Base-by-base conservation (phyloP, 2,113 vertebrate species). In the Xiphias gladius region DNA sequence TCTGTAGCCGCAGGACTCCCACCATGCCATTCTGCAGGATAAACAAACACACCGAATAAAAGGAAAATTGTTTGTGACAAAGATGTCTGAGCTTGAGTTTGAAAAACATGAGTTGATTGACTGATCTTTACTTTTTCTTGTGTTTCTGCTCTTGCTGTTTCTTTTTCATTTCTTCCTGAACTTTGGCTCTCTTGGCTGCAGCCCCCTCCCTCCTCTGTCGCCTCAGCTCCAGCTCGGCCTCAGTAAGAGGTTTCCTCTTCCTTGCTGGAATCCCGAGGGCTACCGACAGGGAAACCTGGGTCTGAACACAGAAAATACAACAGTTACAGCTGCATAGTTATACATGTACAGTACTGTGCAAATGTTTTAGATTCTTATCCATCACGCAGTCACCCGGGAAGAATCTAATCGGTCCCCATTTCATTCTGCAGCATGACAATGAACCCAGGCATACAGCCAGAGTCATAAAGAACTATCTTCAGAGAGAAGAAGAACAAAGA, bases 11-110 rank as follows among this genome's bases (percentile, higher is more conserved):
- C 92, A 95, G 12, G 96, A 96, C 69, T 96, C 91, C 98, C 97
- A 99, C 97, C 96, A 97, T 10, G 95, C 96, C 95, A 96, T 94
- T 88, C 98, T 99, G 87, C 69, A 89, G 61, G 19, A 77, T 0
- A 4, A 30, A 76, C 4, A 73, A 26, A 79, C 37, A 77, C 19
- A 16, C 12, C 26, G 57, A 52, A 69, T 22, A 28, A 75, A 65
- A 37, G 7, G 28, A 37, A 26, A 57, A 39, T 11, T 0, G 14
- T 10, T 10, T 10, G 24, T 4, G 30, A 22, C 0, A 37, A 24
- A 66, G 32, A n/a, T 5, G 32, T 35, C 14, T 5, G 52, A 55
- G 52, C 8, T 12, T 2, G 1, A 1, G 37, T 39, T 6, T 39
- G 9, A 43, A 62, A 68, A 39, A 24, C 10, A 16, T 4, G 1